Base-by-base conservation (phyloP, 2,797 vertebrate species). In the Myiotriccus ornatus region DNA sequence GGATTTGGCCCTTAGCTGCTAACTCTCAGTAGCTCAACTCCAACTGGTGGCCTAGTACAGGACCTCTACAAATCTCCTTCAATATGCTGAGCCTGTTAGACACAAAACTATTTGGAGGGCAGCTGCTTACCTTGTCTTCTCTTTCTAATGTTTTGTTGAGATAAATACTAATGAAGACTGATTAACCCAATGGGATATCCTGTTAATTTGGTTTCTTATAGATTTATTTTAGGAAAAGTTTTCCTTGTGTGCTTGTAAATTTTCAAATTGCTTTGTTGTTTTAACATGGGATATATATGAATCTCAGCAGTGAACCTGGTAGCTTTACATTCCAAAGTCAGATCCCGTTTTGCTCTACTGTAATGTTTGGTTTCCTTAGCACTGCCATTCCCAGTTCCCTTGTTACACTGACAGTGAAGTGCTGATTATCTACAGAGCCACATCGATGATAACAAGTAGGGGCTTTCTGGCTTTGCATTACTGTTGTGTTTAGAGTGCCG, bases 401-500 rank as follows among this genome's bases (percentile, higher is more conserved):
- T 7, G 28, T 75, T 62, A 10, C 35, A 2, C 55, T 63, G 81
- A 20, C 19, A 15, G 12, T n/a, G 49, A 65, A 35, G 50, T 55
- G 28, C 46, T 74, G 44, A 22, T 75, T 80, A 32, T 77, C 62
- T 55, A 27, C 18, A 9, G 70, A 76, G 32, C 69, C 50, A 39
- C 14, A 0, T 1, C 6, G 67, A 39, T 44, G 68, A 77, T 62
- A 73, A 92, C 30, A 21, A 90, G 68, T n/a, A 88, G 34, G 56
- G 70, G 30, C 35, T 34, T 76, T 89, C 95, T 94, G 25, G 10
- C 64, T 91, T 90, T 57, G 44, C 60, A 2, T 89, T 88, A 59
- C 12, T 43, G 18, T 56, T 3, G 0, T 22, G 32, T 89, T 96
- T 73, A 32, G 59, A 7, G 1, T 8, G 41, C 32, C 1, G 0